Percentiles rank a stretch among this genome's conserved stretches.
These are phyloP conservation scores for Aplochiton taeniatus DNA, from an alignment of 2,797 vertebrate genomes.

Conservation along the genomic window DNA sequence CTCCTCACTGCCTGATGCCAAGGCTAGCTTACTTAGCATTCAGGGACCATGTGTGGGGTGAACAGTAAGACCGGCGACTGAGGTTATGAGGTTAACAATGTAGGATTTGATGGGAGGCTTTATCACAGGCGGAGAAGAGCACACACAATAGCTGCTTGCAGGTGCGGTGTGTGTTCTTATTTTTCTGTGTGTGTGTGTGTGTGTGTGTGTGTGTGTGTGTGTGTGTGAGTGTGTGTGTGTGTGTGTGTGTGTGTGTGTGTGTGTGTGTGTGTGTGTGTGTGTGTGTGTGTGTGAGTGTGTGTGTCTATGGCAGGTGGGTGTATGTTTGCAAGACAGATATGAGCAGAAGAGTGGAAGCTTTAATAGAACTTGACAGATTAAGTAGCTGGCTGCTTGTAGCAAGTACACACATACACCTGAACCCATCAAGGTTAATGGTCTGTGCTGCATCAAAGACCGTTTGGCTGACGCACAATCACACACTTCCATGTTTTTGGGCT, in stretches of 20 bases:
- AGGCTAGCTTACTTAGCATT: too few relatives aligned
- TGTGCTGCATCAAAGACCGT: conserved; percentile 28
- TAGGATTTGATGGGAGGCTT: too few relatives aligned
- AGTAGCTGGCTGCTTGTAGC: conserved; percentile 54
- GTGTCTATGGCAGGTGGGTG: not conserved
- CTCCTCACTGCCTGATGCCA: too few relatives aligned
- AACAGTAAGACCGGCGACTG: too few relatives aligned
- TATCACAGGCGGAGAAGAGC: too few relatives aligned
- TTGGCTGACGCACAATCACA: conserved; percentile 11
- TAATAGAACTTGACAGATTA: conserved; percentile 60
- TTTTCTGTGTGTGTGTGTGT: too few relatives aligned
- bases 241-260: conserved; percentile 3
- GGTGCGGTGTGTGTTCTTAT: not conserved
- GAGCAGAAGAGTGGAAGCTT: conserved; percentile 39
- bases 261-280: not conserved
- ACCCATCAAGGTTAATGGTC: conserved; percentile 41
- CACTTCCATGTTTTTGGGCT: not conserved
- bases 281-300: not conserved
- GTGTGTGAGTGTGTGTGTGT: conserved; percentile 1
- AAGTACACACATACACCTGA: conserved; percentile 37
- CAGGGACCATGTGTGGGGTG: too few relatives aligned
- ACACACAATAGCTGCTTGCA: too few relatives aligned
- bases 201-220: conserved; percentile 3
- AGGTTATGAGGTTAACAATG: too few relatives aligned
- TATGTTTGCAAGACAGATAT: conserved; percentile 10